Evolutionary conservation across 2,797 vertebrate species (phyloP).

Genomic region (Rhinogobio ventralis): DNA sequence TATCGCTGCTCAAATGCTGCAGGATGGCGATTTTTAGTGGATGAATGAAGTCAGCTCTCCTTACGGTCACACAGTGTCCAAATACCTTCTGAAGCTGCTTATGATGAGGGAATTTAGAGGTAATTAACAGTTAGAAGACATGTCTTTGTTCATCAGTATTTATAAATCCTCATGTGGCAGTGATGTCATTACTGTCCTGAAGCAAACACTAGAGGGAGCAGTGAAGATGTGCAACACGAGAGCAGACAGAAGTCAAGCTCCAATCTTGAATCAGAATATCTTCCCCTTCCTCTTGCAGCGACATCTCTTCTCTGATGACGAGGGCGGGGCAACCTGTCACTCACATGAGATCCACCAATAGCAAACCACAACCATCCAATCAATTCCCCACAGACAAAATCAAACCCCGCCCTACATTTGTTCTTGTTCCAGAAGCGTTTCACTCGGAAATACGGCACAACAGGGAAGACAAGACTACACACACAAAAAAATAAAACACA

Average conservation of each 20-base stretch:
- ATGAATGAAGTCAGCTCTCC: not conserved
- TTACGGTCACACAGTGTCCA: not conserved
- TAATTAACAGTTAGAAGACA: not conserved
- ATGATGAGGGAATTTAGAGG: not conserved
- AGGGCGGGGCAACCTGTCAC: not conserved
- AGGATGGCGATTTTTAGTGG: not conserved
- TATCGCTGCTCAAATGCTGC: not conserved
- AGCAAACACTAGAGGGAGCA: conserved; percentile 35
- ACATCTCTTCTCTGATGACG: not conserved
- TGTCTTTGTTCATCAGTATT: conserved; percentile 29
- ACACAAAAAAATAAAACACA: too few species aligned
- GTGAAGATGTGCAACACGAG: conserved; percentile 11
- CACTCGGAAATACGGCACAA: not conserved
- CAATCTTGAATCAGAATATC: not conserved
- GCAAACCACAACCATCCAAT: not conserved
- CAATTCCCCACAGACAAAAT: too few species aligned
- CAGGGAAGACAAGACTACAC: not conserved
- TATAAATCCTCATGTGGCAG: not conserved
- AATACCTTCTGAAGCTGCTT: not conserved
- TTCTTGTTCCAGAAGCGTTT: not conserved
- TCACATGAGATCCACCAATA: not conserved
- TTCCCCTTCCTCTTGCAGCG: not conserved
- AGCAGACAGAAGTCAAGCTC: conserved; percentile 7
- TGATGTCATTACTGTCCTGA: conserved; percentile 27
- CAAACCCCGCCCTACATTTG: not conserved